Evolutionary conservation across 1,140 invertebrate genomes (phyloP), one percentile per base, ranked within the genome.

Genomic region (Manduca sexta): DNA sequence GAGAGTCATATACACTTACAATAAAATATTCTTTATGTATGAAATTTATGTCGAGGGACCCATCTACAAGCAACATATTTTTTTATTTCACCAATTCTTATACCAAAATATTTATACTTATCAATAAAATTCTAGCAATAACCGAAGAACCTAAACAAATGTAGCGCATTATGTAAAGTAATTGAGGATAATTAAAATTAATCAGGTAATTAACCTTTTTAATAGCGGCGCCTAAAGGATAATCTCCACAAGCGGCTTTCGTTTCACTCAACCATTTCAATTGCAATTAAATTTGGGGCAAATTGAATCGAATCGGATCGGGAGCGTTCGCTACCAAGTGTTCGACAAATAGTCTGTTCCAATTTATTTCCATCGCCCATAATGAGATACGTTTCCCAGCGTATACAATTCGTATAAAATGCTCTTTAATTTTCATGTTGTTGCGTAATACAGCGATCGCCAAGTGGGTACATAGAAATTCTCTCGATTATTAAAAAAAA

Each of bases 251-350:
- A 70, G 49, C 60, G 57, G 65, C 60, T 74, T 77, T 70, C 69
- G 64, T 72, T 69, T 69, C 59, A 60, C 45, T 60, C 63, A 56
- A 60, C 56, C 68, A 67, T 73, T 76, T 72, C 74, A 60, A 75
- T 77, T 77, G 75, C 76, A 79, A 79, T 83, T 80, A 79, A 83
- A 83, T 80, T 79, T 77, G 63, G 71, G 53, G 58, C 61, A 72
- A 80, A 83, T 83, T 75, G 76, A 79, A 77, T 80, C 64, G 66
- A 65, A 64, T 49, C 64, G 64, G 68, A 70, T 74, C 64, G 64
- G 46, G 57, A 62, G 46, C 71, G 66, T 35, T 64, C 63, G 52
- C 67, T 62, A 63, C 65, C 60, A 69, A 83, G 79, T 83, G 76
- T 75, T 83, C 75, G 69, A 70, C 79, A 83, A 80, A 83, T 76